Percentiles rank a stretch among this genome's conserved stretches.
These are phyloP conservation scores for Patiria pectinifera DNA, from an alignment of 53 echinoderm and acorn worm species.

Conservation along the genomic window DNA sequence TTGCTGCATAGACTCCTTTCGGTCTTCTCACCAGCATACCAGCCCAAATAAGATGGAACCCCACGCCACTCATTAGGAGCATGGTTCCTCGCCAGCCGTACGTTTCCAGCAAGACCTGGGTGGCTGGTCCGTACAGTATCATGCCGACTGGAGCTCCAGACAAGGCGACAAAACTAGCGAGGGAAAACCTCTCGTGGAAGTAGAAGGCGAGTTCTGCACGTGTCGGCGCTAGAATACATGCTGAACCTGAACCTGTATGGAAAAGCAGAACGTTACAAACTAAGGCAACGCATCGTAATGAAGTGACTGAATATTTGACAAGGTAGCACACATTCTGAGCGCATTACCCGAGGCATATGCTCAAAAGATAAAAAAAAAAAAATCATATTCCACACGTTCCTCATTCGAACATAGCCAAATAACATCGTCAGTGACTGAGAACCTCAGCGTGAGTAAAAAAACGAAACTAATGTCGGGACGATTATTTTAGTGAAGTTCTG, in stretches of 20 bases:
- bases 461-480: no score
- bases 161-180: constrained; percentile 7
- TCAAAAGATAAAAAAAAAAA: no score
- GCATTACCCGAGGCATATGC: no score
- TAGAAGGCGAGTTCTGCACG: constrained; percentile 23
- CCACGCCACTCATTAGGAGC: constrained; percentile 12
- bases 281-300: no score
- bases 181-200: constrained; percentile 20
- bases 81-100: constrained; percentile 51
- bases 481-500: no score
- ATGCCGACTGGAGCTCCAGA: constrained; percentile 8
- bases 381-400: no score
- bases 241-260: constrained; percentile 19
- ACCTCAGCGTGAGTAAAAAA: no score
- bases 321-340: no score
- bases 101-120: not conserved
- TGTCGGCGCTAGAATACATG: not conserved
- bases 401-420: no score
- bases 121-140: constrained; percentile 2
- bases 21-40: constrained; percentile 31
- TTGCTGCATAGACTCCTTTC: not conserved
- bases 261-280: no score
- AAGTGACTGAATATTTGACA: no score
- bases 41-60: not conserved
- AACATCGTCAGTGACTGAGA: no score